These are phyloP conservation scores for Aphelenchoides bicaudatus DNA, from an alignment of 2,888 invertebrate genomes.

Conservation along the genomic window DNA sequence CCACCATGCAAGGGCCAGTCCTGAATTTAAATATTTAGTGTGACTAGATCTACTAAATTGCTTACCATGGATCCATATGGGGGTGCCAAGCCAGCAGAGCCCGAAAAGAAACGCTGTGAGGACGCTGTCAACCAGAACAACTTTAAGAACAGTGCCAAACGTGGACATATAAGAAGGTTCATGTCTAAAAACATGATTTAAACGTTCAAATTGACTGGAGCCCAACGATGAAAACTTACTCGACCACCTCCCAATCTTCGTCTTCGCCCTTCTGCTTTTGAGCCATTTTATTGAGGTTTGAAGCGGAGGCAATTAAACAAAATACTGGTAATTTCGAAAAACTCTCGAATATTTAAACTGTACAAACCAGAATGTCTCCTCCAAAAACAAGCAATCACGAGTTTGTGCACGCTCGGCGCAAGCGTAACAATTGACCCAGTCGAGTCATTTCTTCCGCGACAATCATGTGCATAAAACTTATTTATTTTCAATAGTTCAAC, in stretches of 20 bases:
- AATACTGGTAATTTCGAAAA: neutral
- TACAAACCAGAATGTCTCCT: neutral
- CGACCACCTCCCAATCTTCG: conserved; percentile 18
- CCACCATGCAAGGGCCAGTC: neutral
- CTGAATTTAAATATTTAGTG: neutral
- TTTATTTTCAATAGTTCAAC: too few species aligned
- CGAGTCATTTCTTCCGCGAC: too few species aligned
- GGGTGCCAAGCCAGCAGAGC: conserved; percentile 1
- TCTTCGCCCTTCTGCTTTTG: neutral
- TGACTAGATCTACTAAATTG: neutral
- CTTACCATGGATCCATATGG: conserved; percentile 14
- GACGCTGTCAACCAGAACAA: too few species aligned
- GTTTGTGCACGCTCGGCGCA: too few species aligned
- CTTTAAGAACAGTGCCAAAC: too few species aligned
- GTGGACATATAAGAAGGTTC: too few species aligned
- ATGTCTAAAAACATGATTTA: neutral
- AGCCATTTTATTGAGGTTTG: conserved; percentile 8
- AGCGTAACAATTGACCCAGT: too few species aligned
- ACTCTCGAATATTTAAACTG: neutral
- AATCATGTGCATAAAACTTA: too few species aligned
- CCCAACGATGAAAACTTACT: neutral
- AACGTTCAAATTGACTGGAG: neutral
- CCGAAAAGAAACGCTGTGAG: conserved; percentile 1
- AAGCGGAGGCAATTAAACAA: neutral
- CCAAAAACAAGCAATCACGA: too few species aligned